phyloP scores from a whole-genome alignment of 1,140 invertebrate species.

The Musca domestica region DNA sequence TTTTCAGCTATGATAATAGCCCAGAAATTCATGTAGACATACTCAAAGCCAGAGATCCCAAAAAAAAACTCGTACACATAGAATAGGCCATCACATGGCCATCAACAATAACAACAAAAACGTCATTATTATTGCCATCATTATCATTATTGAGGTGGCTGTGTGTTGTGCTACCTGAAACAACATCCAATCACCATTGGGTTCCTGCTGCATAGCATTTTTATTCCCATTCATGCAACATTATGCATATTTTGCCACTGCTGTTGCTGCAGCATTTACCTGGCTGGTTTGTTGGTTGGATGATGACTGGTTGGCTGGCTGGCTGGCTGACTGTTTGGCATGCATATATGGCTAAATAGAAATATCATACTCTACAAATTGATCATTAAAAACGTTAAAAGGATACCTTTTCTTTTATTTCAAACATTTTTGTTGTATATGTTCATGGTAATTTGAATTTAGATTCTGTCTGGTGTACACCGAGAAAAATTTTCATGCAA shows the following conservation, averaged over 20 bases:
- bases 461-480: not conserved
- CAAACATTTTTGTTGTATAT: not conserved
- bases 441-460: not conserved
- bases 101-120: not conserved
- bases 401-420: not conserved
- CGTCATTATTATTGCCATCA: not conserved
- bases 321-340: too few relatives aligned
- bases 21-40: not conserved
- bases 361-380: conserved; percentile 24
- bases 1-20: conserved; percentile 4
- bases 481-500: too few relatives aligned
- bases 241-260: too few relatives aligned
- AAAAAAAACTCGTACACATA: not conserved
- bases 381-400: conserved; percentile 25
- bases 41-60: not conserved
- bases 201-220: too few relatives aligned
- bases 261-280: too few relatives aligned
- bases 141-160: not conserved
- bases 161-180: too few relatives aligned
- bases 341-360: conserved; percentile 17
- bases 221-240: too few relatives aligned
- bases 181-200: too few relatives aligned
- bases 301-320: too few relatives aligned
- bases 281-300: too few relatives aligned
- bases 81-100: not conserved